Evolutionary conservation across 2,797 vertebrate species (phyloP), one percentile per base, ranked within the genome.

Genomic region (Balearica regulorum): DNA sequence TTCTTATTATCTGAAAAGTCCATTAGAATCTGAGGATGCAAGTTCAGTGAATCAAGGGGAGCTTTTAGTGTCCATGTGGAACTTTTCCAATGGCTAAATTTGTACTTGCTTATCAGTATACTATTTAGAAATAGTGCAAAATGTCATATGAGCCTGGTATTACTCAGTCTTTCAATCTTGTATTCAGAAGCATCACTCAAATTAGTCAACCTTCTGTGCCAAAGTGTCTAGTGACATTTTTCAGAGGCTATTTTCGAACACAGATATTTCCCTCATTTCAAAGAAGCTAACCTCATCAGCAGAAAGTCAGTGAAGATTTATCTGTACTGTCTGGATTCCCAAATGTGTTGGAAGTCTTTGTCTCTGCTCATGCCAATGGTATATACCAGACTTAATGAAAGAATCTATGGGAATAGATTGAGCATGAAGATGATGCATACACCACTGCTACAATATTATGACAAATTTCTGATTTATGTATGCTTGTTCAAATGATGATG

Each of bases 251-350:
- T 94, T 95, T 90, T 88, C 55, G 70, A 94, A 60, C 69, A 76
- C 20, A 82, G 58, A 13, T 86, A 84, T 79, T 83, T 90, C 26
- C 31, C n/a, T 66, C 25, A 35, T 87, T 94, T 93, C 62, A 55
- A 39, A 90, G 89, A 88, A 69, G 58, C 43, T 83, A 93, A 93
- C 62, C 46, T 94, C 80, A 88, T 94, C 84, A 90, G 28, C 46
- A 83, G 76, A 86, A 85, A 86, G 24, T 72, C 72, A 94, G 72
- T 86, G 65, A 94, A 94, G 72, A 94, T 94, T 96, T 94, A 78
- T 94, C 33, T 90, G 16, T 72, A 48, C 22, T 41, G 28, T 65
- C 69, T 82, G 64, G 51, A 93, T 87, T 93, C 82, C 54, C 85
- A 91, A 89, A 87, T 64, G 66, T 82, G 25, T 70, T 94, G 73